Evolutionary conservation across 2,797 vertebrate species (phyloP).

Genomic region (Synanceia verrucosa): DNA sequence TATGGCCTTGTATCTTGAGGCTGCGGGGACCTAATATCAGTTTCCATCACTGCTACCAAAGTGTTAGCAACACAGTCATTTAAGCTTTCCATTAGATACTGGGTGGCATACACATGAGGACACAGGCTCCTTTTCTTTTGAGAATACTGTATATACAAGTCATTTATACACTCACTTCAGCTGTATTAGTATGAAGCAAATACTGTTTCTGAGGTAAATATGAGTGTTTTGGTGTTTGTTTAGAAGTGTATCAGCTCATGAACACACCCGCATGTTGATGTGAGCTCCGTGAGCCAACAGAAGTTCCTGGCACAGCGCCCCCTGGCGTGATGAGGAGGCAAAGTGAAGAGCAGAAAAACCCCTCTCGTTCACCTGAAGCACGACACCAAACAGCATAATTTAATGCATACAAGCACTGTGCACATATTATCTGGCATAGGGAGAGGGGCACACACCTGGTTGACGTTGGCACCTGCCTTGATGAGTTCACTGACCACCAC

Average conservation of each 20-base stretch:
- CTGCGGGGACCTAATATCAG: constrained; percentile 47
- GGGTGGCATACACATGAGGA: neutral
- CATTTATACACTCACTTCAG: neutral
- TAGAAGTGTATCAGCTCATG: neutral
- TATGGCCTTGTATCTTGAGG: constrained; percentile 69
- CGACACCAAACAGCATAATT: constrained; percentile 3
- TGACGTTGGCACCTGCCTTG: constrained; percentile 91
- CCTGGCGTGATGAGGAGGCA: constrained; percentile 94
- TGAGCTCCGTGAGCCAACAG: constrained; percentile 92
- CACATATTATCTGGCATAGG: neutral
- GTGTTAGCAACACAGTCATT: constrained; percentile 45
- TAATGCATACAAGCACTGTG: neutral
- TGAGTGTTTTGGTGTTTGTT: neutral
- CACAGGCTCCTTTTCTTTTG: neutral
- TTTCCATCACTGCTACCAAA: constrained; percentile 62
- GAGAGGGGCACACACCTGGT: constrained; percentile 78
- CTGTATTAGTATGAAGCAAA: neutral
- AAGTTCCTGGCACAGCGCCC: constrained; percentile 95
- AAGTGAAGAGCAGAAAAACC: constrained; percentile 96
- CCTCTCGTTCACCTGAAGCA: constrained; percentile 87
- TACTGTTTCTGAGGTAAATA: neutral
- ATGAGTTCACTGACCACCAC: constrained; percentile 96
- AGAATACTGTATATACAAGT: neutral
- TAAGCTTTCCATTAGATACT: neutral
- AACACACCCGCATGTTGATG: constrained; percentile 89